Evolutionary conservation across 2,797 vertebrate species (phyloP).

Genomic region (Trichosurus vulpecula): DNA sequence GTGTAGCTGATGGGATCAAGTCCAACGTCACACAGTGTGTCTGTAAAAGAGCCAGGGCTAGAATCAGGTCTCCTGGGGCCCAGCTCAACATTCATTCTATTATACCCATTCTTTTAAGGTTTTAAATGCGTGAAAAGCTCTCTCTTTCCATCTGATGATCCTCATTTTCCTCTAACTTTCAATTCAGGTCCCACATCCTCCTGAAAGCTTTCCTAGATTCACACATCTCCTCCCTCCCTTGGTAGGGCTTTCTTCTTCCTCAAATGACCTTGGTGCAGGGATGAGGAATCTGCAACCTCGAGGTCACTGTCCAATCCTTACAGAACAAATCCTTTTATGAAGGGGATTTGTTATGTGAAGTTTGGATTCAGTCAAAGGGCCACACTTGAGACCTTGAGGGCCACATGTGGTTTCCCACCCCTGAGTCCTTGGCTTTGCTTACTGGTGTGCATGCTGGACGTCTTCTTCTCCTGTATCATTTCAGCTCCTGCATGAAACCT

Average conservation of each 20-base stretch:
- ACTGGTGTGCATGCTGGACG: neutral
- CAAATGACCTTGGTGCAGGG: neutral
- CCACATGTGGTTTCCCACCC: too few relatives aligned
- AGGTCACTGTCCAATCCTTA: too few relatives aligned
- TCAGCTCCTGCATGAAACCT: neutral
- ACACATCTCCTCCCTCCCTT: neutral
- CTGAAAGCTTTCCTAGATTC: neutral
- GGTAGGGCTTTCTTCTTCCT: neutral
- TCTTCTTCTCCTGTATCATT: neutral
- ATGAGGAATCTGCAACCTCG: too few relatives aligned
- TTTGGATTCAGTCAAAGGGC: too few relatives aligned
- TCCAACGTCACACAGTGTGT: neutral
- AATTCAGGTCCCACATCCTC: neutral
- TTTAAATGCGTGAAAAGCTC: neutral
- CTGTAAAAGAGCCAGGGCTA: neutral
- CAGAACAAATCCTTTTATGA: too few relatives aligned
- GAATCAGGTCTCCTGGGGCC: neutral
- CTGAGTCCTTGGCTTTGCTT: neutral
- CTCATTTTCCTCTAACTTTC: neutral
- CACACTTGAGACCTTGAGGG: too few relatives aligned
- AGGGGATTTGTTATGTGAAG: too few relatives aligned
- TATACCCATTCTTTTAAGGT: neutral
- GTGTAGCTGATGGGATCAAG: neutral
- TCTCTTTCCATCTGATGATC: neutral
- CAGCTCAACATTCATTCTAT: neutral